These are phyloP conservation scores for Micrasema minimum DNA, from an alignment of 1,140 invertebrate species.

Conservation along the genomic window DNA sequence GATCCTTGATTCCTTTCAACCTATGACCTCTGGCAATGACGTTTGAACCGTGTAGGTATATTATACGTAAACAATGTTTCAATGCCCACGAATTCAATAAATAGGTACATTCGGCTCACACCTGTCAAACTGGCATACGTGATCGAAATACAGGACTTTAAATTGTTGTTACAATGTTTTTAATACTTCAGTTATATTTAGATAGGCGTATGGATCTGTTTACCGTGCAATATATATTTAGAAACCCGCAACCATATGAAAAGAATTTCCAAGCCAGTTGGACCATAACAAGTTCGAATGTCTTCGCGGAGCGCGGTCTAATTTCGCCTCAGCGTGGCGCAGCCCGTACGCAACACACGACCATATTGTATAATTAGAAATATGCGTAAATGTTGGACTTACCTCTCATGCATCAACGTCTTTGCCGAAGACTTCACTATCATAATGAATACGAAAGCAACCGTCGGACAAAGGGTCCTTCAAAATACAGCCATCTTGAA, in stretches of 20 bases:
- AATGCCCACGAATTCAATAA: constrained; percentile 35
- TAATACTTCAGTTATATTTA: too few species aligned
- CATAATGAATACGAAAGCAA: constrained; percentile 65
- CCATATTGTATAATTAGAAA: constrained; percentile 18
- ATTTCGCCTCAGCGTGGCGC: constrained; percentile 7
- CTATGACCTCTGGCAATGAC: constrained; percentile 49
- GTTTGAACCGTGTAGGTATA: constrained; percentile 24
- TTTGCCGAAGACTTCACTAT: constrained; percentile 65
- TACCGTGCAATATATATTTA: neutral
- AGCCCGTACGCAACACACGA: neutral
- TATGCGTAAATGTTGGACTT: constrained; percentile 56
- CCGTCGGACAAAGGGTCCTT: constrained; percentile 68
- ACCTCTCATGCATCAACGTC: constrained; percentile 64
- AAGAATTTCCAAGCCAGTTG: neutral
- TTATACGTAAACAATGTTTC: constrained; percentile 38
- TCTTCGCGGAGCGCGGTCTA: constrained; percentile 30
- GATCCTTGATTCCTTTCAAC: constrained; percentile 19
- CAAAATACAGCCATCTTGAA: constrained; percentile 69
- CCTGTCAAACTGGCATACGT: constrained; percentile 39
- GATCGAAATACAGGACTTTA: too few species aligned
- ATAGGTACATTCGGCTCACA: constrained; percentile 20
- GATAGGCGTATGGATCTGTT: neutral
- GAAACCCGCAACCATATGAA: neutral
- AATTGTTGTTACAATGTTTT: too few species aligned
- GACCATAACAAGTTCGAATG: constrained; percentile 40